phyloP scores from a whole-genome alignment of 1,140 invertebrate genomes.

The Reticulitermes speratus region DNA sequence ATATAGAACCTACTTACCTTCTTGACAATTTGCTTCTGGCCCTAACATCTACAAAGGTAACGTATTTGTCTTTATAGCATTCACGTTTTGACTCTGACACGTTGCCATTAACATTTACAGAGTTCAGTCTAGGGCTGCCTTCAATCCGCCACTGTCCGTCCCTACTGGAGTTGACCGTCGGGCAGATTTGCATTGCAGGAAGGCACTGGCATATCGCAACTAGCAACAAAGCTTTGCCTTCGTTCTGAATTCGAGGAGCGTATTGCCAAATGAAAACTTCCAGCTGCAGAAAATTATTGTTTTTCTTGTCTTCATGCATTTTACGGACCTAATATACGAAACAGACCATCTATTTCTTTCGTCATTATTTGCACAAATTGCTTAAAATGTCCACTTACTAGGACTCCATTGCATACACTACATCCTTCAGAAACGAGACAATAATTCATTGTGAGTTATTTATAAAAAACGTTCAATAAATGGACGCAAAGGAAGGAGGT shows the following conservation, averaged over 20 bases:
- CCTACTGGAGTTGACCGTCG: background rate
- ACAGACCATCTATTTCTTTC: background rate
- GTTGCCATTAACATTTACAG: no score
- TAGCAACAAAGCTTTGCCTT: background rate
- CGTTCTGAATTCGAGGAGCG: background rate
- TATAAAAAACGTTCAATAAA: background rate
- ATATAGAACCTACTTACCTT: no score
- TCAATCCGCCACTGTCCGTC: background rate
- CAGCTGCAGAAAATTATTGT: background rate
- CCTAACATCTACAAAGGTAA: no score
- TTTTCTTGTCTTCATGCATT: background rate
- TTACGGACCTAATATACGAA: background rate
- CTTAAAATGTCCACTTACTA: background rate
- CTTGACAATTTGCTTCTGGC: no score
- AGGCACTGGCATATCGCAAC: background rate
- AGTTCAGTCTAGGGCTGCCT: background rate
- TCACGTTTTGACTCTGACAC: no score
- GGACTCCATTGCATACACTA: background rate
- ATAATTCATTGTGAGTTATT: background rate
- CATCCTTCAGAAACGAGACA: background rate
- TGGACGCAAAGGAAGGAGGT: background rate
- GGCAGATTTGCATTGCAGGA: background rate
- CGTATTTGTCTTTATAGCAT: no score
- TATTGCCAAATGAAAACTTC: background rate
- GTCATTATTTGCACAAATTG: background rate